Evolutionary conservation across 1,140 invertebrate genomes (phyloP).

Genomic region (Hydropsyche tenuis): DNA sequence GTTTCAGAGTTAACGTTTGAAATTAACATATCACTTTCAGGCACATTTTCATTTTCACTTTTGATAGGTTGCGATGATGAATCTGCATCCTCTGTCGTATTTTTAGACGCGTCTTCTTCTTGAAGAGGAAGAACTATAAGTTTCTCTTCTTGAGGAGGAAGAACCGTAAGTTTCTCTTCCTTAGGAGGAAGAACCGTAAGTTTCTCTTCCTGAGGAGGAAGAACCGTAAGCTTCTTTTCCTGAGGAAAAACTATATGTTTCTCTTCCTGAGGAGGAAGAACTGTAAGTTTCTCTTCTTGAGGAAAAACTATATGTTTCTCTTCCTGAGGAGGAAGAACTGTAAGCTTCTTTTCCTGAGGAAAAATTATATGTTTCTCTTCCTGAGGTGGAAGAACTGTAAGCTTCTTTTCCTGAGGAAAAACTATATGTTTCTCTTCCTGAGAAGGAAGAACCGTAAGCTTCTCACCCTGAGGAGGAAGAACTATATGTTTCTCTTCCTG

Average conservation of each 20-base stretch:
- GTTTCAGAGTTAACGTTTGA: background rate
- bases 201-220: background rate
- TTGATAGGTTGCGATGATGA: background rate
- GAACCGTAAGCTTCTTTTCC: background rate
- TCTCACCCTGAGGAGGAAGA: background rate
- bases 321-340: background rate
- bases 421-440: background rate
- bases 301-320: background rate
- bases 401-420: background rate
- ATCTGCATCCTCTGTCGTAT: background rate
- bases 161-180: background rate
- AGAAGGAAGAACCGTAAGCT: too few species aligned
- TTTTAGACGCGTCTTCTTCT: background rate
- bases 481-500: background rate
- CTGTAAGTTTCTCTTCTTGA: background rate
- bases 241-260: background rate
- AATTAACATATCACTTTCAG: constrained; percentile 43
- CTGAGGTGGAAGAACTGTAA: background rate
- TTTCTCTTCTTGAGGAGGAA: background rate
- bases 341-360: background rate
- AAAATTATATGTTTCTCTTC: background rate
- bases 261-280: background rate
- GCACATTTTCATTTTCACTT: background rate
- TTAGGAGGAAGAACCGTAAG: too few species aligned
- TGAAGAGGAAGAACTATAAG: background rate